Evolutionary conservation across 2,888 invertebrate genomes (phyloP), one percentile per base, ranked within the genome.

Genomic region (Calameuta idolon): DNA sequence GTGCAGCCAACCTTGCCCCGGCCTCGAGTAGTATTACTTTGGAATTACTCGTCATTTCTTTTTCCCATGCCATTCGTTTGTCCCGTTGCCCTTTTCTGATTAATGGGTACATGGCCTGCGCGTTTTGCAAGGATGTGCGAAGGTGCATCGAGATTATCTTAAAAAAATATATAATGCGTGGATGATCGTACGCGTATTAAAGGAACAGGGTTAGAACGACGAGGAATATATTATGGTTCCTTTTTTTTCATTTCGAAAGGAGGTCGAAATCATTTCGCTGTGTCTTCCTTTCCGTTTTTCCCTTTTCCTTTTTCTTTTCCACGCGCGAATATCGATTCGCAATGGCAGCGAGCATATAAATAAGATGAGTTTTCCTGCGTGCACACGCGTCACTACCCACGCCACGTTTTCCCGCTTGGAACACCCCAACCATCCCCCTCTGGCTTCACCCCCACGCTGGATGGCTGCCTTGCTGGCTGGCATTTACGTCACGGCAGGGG

Each of bases 291-390:
- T 75, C 69, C 68, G 55, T 37, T 77, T 69, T 33, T 73, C 35
- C 75, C 15, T 35, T 71, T 69, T 34, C 37, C 34, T 30, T 33
- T 40, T 40, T 33, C 81, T 76, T 77, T 30, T 33, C 71, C 11
- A 68, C 40, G 30, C 55, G 85, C 86, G 85, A 85, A 87, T 89
- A 89, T 89, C 88, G 89, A 89, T 89, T 89, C 84, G 85, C 83
- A 34, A 82, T 85, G 85, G 86, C 84, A 85, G 84, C 85, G 85
- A 87, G 88, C 89, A 89, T 89, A 90, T 90, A 90, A 91, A 90
- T 90, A 90, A 90, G 90, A 88, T 89, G 90, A 90, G 90, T 90
- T 90, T 90, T 90, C 87, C 90, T 89, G 89, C 89, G 90, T 90
- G 89, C 90, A 89, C 88, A 90, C 90, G 90, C 90, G 90, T 90